Base-by-base conservation (phyloP, 2,113 vertebrate genomes). In the Poeciliopsis prolifica region DNA sequence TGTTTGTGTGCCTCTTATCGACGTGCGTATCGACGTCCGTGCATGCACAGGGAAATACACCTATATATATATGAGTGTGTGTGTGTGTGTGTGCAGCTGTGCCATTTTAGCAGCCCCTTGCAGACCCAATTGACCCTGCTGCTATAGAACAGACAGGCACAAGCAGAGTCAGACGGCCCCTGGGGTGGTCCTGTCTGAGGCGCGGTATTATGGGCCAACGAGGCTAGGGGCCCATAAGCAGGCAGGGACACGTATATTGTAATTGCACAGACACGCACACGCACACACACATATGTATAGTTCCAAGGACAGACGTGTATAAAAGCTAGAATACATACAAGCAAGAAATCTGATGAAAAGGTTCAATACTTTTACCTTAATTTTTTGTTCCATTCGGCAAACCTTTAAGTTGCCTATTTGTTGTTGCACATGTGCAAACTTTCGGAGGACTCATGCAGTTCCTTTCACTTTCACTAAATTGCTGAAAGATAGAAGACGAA, bases 101-200 rank as follows among this genome's bases (percentile, higher is more conserved):
- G 72, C 74, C 80, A 68, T 80, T 85, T 88, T 71, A 84, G 81
- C 79, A 78, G 87, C 77, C 66, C 79, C 78, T 85, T 80, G 84
- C 81, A 91, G 88, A 90, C 88, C 91, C 61, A 84, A 73, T 74
- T 92, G 91, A 93, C 91, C 92, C 90, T 86, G 83, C 71, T 73
- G 77, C 61, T 54, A 79, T 67, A 14, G n/a, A 82, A 75, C 86
- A 88, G 74, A 92, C 88, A 89, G 84, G 87, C 69, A 89, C 79
- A 75, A 74, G 89, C 82, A 80, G 85, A 87, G 88, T 86, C 89
- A 92, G 91, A 92, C 89, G 61, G 86, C 85, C 88, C 87, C 84
- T 77, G 83, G 88, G 92, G 93, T 94, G 92, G 89, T 92, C 89
- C 86, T 74, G 88, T 92, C 85, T 91, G 90, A 89, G 86, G 72